Base-by-base conservation (phyloP, 2,113 vertebrate species). In the Kryptolebias marmoratus region DNA sequence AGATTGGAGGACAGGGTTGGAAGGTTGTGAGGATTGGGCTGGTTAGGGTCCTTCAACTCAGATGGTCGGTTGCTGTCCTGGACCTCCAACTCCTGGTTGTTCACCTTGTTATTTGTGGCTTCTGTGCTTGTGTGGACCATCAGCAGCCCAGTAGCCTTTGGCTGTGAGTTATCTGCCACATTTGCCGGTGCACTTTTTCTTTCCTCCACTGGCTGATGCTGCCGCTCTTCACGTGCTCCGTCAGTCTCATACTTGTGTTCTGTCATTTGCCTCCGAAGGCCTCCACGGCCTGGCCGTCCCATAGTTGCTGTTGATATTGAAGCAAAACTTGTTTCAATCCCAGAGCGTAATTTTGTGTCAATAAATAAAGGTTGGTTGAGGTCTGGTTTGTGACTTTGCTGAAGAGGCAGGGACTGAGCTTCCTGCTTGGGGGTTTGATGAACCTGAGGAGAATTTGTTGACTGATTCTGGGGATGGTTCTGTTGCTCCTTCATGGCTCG, bases 301-400 rank as follows among this genome's bases (percentile, higher is more conserved):
- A 93, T 90, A 1, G 94, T 92, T 12, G 93, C 91, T 1, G 93
- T 87, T 0, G 94, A 88, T 71, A 87, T 85, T 0, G 89, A 72
- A 4, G 88, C 36, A 77, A 96, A 97, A 82, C 94, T 92, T 0
- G 94, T 90, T 80, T 98, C 97, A 13, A 94, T 88, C 16, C 92
- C 92, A n/a, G 96, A 93, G 75, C 96, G 94, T 84, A 98, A 93
- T 90, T 99, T 98, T 66, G 97, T 99, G 88, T 99, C 96, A 0
- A 98, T 97, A 69, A 97, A 98, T 57, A 98, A 95, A 1, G 97
- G 97, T 79, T 98, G 96, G 89, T 97, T 95, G 86, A 98, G 96
- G 92, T 98, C 96, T 0, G 96, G 94, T 92, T 97, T 98, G 77
- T 95, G 91, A 64, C 87, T 86, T 62, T 86, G 72, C 63, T 91